Conservation (phyloP, 2,888 invertebrate species). For the Agelastica alni region DNA sequence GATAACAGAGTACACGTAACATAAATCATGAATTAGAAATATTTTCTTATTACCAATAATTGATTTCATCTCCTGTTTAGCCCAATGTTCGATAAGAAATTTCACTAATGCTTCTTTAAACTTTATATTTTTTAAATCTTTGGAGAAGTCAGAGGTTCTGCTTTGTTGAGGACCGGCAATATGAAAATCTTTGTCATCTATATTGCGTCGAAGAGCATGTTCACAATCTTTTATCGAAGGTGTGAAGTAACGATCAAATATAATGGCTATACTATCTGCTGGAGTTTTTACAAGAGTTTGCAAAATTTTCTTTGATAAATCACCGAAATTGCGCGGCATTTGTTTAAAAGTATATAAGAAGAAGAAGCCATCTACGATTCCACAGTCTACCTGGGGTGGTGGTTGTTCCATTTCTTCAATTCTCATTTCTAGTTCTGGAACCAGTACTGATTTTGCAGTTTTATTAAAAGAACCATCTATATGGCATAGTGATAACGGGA, state of each 20-base stretch:
- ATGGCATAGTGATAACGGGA: constrained; percentile 38
- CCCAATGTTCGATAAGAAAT: no score
- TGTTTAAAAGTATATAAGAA: constrained; percentile 28
- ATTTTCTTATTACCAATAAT: no score
- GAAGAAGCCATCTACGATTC: constrained; percentile 34
- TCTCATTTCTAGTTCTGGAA: constrained; percentile 32
- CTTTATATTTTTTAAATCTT: no score
- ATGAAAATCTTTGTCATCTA: constrained; percentile 21
- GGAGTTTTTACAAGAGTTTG: background rate
- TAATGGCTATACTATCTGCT: background rate
- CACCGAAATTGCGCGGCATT: constrained; percentile 35
- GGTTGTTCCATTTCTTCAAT: constrained; percentile 31
- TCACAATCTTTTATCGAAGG: constrained; percentile 25
- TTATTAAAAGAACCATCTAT: constrained; percentile 33
- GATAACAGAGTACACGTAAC: background rate
- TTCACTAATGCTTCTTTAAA: no score
- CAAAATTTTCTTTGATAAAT: no score
- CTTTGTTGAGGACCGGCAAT: constrained; percentile 32
- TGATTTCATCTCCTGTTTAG: no score
- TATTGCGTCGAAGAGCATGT: constrained; percentile 31
- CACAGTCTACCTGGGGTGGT: constrained; percentile 29
- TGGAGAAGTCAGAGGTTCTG: no score
- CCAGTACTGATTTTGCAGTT: constrained; percentile 33
- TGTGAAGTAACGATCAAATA: constrained; percentile 34
- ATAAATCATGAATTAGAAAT: no score